Evolutionary conservation across 2,797 vertebrate genomes (phyloP).

Genomic region (Sternotherus odoratus): DNA sequence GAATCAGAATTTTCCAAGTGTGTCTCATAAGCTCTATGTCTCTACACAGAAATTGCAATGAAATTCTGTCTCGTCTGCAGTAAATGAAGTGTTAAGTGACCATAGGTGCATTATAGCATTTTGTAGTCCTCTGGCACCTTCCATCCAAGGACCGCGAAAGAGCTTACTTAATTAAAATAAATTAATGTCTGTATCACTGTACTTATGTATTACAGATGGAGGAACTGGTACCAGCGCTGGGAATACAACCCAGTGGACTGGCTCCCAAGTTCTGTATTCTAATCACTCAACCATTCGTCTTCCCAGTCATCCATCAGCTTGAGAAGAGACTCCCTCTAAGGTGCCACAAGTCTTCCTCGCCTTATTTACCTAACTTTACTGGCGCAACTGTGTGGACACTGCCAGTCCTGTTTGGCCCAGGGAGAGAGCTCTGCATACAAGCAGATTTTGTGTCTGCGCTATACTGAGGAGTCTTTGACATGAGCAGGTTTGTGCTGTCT

Average conservation of each 20-base stretch:
- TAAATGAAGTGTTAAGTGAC: background rate
- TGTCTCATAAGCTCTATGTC: background rate
- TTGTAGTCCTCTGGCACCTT: background rate
- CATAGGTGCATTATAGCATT: fast-evolving
- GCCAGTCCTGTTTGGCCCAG: fast-evolving
- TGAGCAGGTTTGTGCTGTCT: background rate
- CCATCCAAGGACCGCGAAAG: background rate
- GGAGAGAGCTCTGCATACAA: background rate
- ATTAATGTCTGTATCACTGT: background rate
- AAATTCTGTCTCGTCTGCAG: background rate
- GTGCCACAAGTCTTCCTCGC: too few species aligned
- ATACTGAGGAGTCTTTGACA: background rate
- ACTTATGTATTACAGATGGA: background rate
- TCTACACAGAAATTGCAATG: background rate
- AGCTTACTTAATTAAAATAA: background rate
- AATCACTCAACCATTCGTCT: background rate
- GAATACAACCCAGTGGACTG: background rate
- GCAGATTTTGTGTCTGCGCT: fast-evolving
- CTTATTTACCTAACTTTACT: background rate
- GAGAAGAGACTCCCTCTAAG: fast-evolving
- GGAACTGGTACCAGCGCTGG: background rate
- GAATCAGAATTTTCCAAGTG: fast-evolving
- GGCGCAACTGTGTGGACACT: fast-evolving
- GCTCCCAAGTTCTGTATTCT: background rate
- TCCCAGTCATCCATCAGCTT: fast-evolving